Evolutionary conservation across 1,140 invertebrate species (phyloP).

Genomic region (Centruroides vittatus): DNA sequence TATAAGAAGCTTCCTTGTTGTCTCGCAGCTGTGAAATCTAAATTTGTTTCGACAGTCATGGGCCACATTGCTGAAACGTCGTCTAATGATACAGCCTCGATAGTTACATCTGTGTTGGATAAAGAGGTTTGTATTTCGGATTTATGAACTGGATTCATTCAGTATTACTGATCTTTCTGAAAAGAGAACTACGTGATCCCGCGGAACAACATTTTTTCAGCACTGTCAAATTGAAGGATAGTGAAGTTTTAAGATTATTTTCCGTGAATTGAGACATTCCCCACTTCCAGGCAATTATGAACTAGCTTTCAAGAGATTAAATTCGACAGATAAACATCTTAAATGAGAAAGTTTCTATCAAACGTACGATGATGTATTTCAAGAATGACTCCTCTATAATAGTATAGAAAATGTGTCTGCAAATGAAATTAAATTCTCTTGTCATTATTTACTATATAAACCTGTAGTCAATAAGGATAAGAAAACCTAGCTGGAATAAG

Average conservation of each 20-base stretch:
- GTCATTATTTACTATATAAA: constrained; percentile 24
- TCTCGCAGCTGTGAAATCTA: neutral
- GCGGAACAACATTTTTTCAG: constrained; percentile 20
- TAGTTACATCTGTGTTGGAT: constrained; percentile 16
- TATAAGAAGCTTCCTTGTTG: constrained; percentile 1
- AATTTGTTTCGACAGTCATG: neutral
- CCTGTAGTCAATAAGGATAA: constrained; percentile 13
- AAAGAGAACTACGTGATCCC: constrained; percentile 19
- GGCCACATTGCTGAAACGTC: too few relatives aligned
- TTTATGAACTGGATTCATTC: constrained; percentile 29
- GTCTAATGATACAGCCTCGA: neutral
- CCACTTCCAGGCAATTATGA: constrained; percentile 19
- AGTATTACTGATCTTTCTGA: constrained; percentile 26
- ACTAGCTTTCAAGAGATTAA: constrained; percentile 16
- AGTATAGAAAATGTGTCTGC: constrained; percentile 24
- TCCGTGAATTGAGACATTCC: constrained; percentile 22
- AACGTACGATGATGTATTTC: constrained; percentile 23
- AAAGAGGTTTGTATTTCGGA: constrained; percentile 17
- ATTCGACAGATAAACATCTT: constrained; percentile 17
- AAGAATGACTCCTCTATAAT: constrained; percentile 21
- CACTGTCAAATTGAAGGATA: constrained; percentile 20
- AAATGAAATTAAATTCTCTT: constrained; percentile 12
- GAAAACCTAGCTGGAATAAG: constrained; percentile 12
- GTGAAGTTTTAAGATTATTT: constrained; percentile 23
- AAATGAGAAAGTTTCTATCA: constrained; percentile 16